A percentile compares a stretch with the other conserved stretches of the same genome.
Evolutionary conservation across 2,888 invertebrate genomes (phyloP).

Genomic region (Campoplex nolae): DNA sequence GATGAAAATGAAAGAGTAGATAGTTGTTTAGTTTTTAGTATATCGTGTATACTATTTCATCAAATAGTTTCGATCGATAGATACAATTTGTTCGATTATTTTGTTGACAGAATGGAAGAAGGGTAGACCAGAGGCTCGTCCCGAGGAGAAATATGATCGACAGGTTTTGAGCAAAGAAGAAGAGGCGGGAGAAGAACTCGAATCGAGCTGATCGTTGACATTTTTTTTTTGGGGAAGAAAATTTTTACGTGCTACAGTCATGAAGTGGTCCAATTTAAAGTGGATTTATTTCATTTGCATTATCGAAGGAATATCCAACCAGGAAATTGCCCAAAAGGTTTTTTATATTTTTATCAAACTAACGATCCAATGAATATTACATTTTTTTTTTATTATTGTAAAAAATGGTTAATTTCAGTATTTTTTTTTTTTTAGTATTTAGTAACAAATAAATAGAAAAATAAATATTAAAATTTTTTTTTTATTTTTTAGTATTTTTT

Average conservation of each 20-base stretch:
- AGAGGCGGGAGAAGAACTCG: slow-evolving; percentile 6
- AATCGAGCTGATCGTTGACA: neutral
- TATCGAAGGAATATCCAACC: slow-evolving; percentile 30
- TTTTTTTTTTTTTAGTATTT: no score
- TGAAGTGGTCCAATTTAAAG: slow-evolving; percentile 20
- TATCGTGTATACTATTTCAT: neutral
- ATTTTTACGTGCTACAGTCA: neutral
- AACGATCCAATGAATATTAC: neutral
- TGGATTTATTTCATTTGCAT: slow-evolving; percentile 38
- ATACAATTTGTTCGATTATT: neutral
- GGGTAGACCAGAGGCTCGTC: slow-evolving; percentile 21
- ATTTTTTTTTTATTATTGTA: neutral
- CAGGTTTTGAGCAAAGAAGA: slow-evolving; percentile 28
- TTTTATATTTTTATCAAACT: neutral
- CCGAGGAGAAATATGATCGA: slow-evolving; percentile 34
- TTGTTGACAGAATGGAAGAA: slow-evolving; percentile 50
- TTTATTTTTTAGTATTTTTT: no score
- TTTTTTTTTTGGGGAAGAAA: neutral
- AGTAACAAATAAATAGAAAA: no score
- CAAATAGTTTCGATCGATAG: neutral
- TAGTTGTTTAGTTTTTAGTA: neutral
- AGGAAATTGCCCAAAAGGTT: slow-evolving; percentile 53
- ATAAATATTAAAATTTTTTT: no score
- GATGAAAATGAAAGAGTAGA: neutral
- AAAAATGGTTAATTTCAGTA: no score